Evolutionary conservation across 2,888 invertebrate species (phyloP).

Genomic region (Monochamus alternatus): DNA sequence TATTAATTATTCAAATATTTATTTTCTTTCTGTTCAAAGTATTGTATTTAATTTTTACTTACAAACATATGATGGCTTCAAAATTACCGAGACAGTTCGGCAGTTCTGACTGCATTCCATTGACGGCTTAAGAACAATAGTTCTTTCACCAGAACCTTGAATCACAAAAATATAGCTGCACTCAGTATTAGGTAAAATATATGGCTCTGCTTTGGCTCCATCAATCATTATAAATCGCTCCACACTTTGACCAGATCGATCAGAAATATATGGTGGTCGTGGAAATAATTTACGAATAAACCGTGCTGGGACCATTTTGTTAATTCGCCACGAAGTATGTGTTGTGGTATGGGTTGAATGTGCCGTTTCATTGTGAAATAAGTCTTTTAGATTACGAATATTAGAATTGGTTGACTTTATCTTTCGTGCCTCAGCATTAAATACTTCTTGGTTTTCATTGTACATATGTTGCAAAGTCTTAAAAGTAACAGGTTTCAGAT

Average conservation of each 20-base stretch:
- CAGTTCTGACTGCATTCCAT: slow-evolving; percentile 83
- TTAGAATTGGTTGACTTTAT: slow-evolving; percentile 69
- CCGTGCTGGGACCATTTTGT: slow-evolving; percentile 83
- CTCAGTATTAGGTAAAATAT: slow-evolving; percentile 85
- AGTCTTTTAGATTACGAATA: slow-evolving; percentile 56
- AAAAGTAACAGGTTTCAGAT: slow-evolving; percentile 74
- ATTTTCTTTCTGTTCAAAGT: background rate
- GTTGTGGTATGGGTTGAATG: slow-evolving; percentile 57
- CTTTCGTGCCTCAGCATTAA: slow-evolving; percentile 78
- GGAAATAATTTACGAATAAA: slow-evolving; percentile 82
- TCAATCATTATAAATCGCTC: slow-evolving; percentile 84
- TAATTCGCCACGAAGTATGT: slow-evolving; percentile 79
- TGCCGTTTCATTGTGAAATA: slow-evolving; percentile 54
- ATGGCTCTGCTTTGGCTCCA: slow-evolving; percentile 78
- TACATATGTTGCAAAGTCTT: slow-evolving; percentile 76
- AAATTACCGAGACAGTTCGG: slow-evolving; percentile 79
- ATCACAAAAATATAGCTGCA: slow-evolving; percentile 86
- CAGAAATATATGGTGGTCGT: slow-evolving; percentile 77
- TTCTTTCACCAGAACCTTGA: slow-evolving; percentile 82
- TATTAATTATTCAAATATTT: slow-evolving; percentile 30
- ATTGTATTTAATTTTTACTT: slow-evolving; percentile 70
- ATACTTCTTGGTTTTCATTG: slow-evolving; percentile 74
- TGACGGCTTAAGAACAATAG: slow-evolving; percentile 83
- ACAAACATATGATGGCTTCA: slow-evolving; percentile 85
- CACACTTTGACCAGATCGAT: slow-evolving; percentile 82